These are phyloP conservation scores for Australoheros facetus DNA, from an alignment of 2,797 vertebrate genomes.

Conservation along the genomic window DNA sequence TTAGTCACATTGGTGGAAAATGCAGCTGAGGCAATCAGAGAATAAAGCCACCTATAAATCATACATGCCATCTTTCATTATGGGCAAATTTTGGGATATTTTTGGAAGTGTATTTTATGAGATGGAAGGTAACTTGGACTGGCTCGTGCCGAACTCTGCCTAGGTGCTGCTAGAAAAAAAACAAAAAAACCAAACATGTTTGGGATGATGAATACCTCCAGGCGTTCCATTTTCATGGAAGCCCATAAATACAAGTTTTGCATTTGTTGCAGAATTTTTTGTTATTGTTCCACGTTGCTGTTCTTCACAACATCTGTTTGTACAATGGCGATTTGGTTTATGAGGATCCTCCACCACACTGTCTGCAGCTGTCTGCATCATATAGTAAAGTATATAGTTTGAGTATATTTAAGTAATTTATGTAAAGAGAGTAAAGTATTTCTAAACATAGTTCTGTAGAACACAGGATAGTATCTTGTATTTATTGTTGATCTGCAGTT, in stretches of 20 bases:
- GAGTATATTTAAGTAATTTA: neutral
- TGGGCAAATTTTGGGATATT: neutral
- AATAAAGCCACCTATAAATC: neutral
- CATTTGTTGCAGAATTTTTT: neutral
- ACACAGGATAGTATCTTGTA: neutral
- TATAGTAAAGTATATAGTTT: neutral
- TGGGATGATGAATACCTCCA: neutral
- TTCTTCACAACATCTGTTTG: too few species aligned
- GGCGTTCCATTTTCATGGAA: neutral
- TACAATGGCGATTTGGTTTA: too few species aligned
- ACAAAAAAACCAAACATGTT: neutral
- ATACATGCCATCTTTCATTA: neutral
- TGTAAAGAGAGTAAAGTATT: neutral
- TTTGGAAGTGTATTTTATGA: neutral
- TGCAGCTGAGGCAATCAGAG: neutral
- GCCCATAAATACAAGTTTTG: neutral
- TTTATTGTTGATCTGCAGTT: neutral
- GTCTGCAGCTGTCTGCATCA: too few species aligned
- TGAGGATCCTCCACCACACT: too few species aligned
- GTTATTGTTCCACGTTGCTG: neutral
- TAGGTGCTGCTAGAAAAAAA: neutral
- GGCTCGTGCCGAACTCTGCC: neutral
- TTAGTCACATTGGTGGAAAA: neutral
- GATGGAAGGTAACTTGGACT: neutral
- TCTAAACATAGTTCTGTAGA: neutral